Conservation (phyloP, 2,888 invertebrate species). For the Baronia brevicornis region DNA sequence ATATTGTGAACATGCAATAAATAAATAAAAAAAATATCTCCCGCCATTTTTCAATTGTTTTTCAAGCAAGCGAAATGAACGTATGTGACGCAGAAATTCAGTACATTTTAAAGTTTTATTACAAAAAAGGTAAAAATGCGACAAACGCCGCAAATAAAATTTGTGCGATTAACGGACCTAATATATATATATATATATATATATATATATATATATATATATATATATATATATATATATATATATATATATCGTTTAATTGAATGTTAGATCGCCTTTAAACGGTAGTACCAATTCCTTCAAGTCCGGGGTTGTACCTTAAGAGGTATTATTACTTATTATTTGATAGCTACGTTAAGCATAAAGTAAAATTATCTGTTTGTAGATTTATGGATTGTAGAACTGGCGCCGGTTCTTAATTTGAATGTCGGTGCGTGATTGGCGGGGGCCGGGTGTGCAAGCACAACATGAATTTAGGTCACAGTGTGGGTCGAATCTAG, state of each 20-base stretch:
- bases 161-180: no score
- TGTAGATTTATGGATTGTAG: conserved; percentile 48
- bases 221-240: no score
- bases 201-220: no score
- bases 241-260: neutral
- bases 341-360: conserved; percentile 43
- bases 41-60: no score
- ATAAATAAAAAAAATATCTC: no score
- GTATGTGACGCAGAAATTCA: no score
- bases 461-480: conserved; percentile 62
- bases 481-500: conserved; percentile 63
- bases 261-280: conserved; percentile 3
- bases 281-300: conserved; percentile 17
- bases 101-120: no score
- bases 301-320: conserved; percentile 28
- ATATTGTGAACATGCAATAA: no score
- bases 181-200: no score
- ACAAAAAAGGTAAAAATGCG: no score
- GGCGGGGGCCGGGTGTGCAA: conserved; percentile 60
- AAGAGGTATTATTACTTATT: conserved; percentile 53
- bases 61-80: no score
- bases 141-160: no score
- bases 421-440: conserved; percentile 61
- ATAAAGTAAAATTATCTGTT: conserved; percentile 47
- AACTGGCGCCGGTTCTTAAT: conserved; percentile 61